These are phyloP conservation scores for Motacilla alba DNA, from an alignment of 2,113 vertebrate genomes.

Conservation along the genomic window DNA sequence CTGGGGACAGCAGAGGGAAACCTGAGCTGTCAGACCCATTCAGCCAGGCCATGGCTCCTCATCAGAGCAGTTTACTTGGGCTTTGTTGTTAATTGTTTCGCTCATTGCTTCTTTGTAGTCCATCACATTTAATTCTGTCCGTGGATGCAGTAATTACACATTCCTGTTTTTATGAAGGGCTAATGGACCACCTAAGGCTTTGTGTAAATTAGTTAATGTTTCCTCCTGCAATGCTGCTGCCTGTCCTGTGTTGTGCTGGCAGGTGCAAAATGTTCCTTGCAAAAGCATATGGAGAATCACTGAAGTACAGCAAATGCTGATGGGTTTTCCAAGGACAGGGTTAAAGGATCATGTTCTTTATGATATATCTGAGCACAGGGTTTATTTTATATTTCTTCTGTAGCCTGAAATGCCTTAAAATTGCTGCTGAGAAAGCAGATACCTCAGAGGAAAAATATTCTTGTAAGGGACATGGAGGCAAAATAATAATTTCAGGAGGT, in stretches of 20 bases:
- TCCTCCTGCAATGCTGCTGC: slow-evolving; percentile 19
- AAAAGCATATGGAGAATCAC: slow-evolving; percentile 3
- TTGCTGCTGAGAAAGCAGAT: slow-evolving; percentile 14
- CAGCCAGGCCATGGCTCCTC: background rate
- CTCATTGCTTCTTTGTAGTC: slow-evolving; percentile 19
- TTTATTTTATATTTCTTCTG: background rate
- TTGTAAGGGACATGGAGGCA: background rate
- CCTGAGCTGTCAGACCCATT: background rate
- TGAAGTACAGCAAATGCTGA: background rate
- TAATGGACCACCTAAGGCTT: slow-evolving; percentile 60
- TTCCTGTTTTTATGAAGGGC: slow-evolving; percentile 7
- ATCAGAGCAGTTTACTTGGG: background rate
- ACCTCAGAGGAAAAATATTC: background rate
- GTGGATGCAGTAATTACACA: slow-evolving; percentile 16
- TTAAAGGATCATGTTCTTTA: background rate
- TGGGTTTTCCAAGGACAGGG: background rate
- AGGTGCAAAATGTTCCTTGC: slow-evolving; percentile 18
- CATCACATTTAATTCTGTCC: slow-evolving; percentile 28
- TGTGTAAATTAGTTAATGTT: slow-evolving; percentile 45
- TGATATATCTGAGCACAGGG: background rate
- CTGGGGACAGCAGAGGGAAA: background rate
- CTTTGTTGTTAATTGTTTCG: slow-evolving; percentile 30
- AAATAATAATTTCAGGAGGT: background rate
- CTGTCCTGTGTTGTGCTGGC: slow-evolving; percentile 1
- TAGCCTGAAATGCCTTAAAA: slow-evolving; percentile 14